Base-by-base conservation (phyloP, 1,140 invertebrate species). In the Coboldia fuscipes region DNA sequence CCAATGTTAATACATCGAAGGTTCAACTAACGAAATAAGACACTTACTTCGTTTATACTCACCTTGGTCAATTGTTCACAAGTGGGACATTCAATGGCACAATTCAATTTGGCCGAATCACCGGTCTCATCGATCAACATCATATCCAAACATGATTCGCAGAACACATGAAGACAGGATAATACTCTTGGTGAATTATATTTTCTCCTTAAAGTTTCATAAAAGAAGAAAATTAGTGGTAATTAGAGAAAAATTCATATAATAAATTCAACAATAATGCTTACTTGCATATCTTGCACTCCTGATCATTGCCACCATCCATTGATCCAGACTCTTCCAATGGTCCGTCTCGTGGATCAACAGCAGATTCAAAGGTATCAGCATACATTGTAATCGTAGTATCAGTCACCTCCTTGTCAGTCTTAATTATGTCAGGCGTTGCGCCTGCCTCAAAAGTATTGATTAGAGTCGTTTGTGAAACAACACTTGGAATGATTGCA, bases 141-240 rank as follows among this genome's bases (percentile, higher is more conserved):
- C 49, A 81, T 81, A 45, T 82, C 74, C 40, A 92, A 61, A 49
- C 88, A 94, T 30, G 70, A 63, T 57, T 85, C 76, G 60, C 88
- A 93, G 60, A 89, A 93, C 4, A 84, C 82, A 62, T 93, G 88
- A 43, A 94, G 66, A 58, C 89, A 96, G 40, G 75, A 73, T 40
- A 96, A 64, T 26, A 92, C 75, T 42, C 85, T 70, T 28, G 88
- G 86, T 46, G 68, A 68, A 45, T 66, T 70, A 41, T 82, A 60
- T 44, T 75, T 77, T 46, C 72, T 67, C 41, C 68, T 68, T 49
- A 57, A 78, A 54, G 59, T 47, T 43, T 44, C 44, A 49, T 28
- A 15, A 36, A 35, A n/a, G 4, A 36, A 31, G 17, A 39, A 2
- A 31, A 17, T 1, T 15, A 21, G 16, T 30, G 20, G 3, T 9